Evolutionary conservation across 2,888 invertebrate species (phyloP).

Genomic region (Patella pellucida): DNA sequence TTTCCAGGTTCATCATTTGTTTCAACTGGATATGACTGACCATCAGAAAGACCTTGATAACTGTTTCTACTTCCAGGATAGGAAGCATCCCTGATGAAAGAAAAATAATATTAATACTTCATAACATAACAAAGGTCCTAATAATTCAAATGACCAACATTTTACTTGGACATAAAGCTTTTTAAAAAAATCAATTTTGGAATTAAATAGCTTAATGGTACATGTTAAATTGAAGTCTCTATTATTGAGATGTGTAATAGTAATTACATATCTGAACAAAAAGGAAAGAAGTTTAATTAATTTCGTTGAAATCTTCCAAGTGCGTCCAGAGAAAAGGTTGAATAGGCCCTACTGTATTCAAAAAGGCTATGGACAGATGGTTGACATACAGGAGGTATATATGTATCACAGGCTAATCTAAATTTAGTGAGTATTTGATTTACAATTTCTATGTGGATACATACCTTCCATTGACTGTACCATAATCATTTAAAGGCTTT

Average conservation of each 20-base stretch:
- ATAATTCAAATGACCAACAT: slow-evolving; percentile 13
- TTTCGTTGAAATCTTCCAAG: no score
- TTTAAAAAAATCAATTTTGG: no score
- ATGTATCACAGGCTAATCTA: no score
- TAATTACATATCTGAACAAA: no score
- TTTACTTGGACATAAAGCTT: neutral
- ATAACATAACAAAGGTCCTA: slow-evolving; percentile 9
- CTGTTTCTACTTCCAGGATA: slow-evolving; percentile 35
- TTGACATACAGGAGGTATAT: no score
- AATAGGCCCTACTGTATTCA: no score
- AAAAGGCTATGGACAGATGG: no score
- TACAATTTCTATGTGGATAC: neutral
- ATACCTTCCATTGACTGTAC: neutral
- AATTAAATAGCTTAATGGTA: no score
- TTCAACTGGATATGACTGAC: slow-evolving; percentile 12
- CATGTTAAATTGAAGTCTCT: no score
- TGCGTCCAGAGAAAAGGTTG: no score
- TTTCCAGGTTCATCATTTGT: slow-evolving; percentile 17
- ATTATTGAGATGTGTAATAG: no score
- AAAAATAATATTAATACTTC: neutral
- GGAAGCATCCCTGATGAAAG: slow-evolving; percentile 25
- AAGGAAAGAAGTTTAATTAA: no score
- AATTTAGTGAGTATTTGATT: neutral
- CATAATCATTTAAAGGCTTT: neutral
- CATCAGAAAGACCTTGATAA: slow-evolving; percentile 27